Percentiles rank a stretch among this genome's conserved stretches.
Conservation (phyloP, 2,888 invertebrate species). For the Pyrrhia umbra region DNA sequence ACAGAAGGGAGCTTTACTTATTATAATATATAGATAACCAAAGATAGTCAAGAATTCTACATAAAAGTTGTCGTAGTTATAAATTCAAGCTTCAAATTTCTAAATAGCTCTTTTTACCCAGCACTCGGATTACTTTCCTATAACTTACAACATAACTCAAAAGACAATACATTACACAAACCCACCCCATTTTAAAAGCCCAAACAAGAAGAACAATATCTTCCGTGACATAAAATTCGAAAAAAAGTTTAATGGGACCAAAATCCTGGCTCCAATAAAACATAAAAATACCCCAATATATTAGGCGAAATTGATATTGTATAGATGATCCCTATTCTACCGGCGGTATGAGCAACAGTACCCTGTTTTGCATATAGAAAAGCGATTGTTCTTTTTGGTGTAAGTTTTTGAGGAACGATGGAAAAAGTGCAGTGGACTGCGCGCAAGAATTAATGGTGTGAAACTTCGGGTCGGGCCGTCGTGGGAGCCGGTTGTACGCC, state of each 20-base stretch:
- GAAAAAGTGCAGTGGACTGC: conserved; percentile 85
- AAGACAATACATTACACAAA: conserved; percentile 63
- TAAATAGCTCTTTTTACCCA: conserved; percentile 1
- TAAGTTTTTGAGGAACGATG: conserved; percentile 63
- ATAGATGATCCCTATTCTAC: conserved; percentile 85
- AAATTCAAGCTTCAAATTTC: conserved; percentile 1
- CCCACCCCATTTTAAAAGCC: conserved; percentile 62
- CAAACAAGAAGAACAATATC: conserved; percentile 80
- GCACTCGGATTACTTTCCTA: conserved; percentile 54
- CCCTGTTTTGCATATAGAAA: conserved; percentile 84
- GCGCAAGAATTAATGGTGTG: conserved; percentile 88
- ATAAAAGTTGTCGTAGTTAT: not conserved
- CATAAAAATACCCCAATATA: conserved; percentile 85
- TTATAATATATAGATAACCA: no score
- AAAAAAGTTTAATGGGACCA: conserved; percentile 85
- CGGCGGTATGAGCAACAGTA: conserved; percentile 75
- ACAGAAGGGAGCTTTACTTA: no score
- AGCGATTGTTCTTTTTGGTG: conserved; percentile 71
- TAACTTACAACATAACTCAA: conserved; percentile 56
- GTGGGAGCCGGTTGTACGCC: conserved; percentile 68
- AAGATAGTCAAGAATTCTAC: no score
- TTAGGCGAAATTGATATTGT: conserved; percentile 81
- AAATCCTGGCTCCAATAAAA: conserved; percentile 86
- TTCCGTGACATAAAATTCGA: conserved; percentile 88
- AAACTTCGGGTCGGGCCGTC: conserved; percentile 73